Evolutionary conservation across 2,888 invertebrate species (phyloP).

Genomic region (Dolomedes plantarius): DNA sequence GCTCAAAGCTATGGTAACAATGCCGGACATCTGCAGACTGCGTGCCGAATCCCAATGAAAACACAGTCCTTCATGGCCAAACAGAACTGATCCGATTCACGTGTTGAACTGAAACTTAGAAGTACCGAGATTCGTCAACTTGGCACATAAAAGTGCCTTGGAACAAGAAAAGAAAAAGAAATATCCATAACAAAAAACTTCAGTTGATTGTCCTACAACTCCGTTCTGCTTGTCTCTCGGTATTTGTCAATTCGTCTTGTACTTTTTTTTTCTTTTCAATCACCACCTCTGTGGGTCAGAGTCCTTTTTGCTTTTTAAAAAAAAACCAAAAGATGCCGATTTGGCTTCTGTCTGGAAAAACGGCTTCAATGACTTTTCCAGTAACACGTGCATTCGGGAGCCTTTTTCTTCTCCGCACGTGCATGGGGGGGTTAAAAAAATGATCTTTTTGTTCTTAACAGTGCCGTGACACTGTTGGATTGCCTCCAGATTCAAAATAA

Average conservation of each 20-base stretch:
- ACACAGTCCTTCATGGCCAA: no score
- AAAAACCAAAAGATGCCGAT: not conserved
- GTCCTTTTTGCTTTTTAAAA: not conserved
- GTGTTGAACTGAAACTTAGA: no score
- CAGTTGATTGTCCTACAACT: not conserved
- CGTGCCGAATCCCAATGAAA: no score
- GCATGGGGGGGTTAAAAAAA: not conserved
- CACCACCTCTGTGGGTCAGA: not conserved
- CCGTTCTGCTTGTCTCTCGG: no score
- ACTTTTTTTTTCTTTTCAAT: not conserved
- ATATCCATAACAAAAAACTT: no score
- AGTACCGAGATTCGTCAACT: no score
- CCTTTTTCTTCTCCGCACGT: not conserved
- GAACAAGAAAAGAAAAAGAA: not conserved
- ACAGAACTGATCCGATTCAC: no score
- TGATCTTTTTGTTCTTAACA: not conserved
- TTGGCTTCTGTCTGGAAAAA: slow-evolving; percentile 2
- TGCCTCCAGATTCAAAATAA: not conserved
- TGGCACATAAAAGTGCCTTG: not conserved
- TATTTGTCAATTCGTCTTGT: no score
- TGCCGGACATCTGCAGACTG: no score
- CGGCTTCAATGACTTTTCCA: not conserved
- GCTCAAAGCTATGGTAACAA: no score
- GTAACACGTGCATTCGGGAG: not conserved
- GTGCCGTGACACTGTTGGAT: not conserved